phyloP scores from a whole-genome alignment of 2,888 invertebrate species.

The Cabera pusaria region DNA sequence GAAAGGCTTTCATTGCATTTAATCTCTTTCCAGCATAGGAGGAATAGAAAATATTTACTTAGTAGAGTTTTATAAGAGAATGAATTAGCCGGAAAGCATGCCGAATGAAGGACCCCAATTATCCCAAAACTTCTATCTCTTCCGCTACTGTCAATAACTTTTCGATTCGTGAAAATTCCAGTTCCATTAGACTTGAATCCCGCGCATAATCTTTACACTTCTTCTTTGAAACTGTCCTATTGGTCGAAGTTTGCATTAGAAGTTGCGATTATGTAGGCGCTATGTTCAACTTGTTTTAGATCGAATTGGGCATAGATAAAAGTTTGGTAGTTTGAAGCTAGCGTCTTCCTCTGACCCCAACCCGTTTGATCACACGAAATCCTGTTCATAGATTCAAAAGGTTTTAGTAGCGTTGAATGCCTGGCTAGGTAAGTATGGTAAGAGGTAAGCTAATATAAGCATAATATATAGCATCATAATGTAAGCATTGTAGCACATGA shows the following conservation, averaged over 20 bases:
- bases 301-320: slow-evolving; percentile 73
- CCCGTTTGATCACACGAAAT: slow-evolving; percentile 61
- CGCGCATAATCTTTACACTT: slow-evolving; percentile 74
- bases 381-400: slow-evolving; percentile 54
- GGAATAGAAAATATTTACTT: slow-evolving; percentile 35
- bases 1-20: slow-evolving; percentile 34
- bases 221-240: slow-evolving; percentile 73
- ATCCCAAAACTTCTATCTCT: slow-evolving; percentile 53
- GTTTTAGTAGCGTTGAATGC: slow-evolving; percentile 48
- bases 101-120: slow-evolving; percentile 58
- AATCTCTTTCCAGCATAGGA: slow-evolving; percentile 43
- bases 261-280: slow-evolving; percentile 78
- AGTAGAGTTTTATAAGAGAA: slow-evolving; percentile 55
- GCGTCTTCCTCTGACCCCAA: slow-evolving; percentile 72
- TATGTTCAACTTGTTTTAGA: slow-evolving; percentile 75
- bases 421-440: slow-evolving; percentile 54
- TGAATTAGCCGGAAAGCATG: slow-evolving; percentile 70
- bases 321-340: slow-evolving; percentile 78
- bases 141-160: slow-evolving; percentile 52
- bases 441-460: slow-evolving; percentile 39
- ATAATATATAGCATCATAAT: slow-evolving; percentile 13
- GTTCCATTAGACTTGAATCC: slow-evolving; percentile 71
- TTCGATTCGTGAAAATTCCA: slow-evolving; percentile 81
- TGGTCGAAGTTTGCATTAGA: slow-evolving; percentile 79
- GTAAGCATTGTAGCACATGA: no score